A percentile compares a stretch with the other conserved stretches of the same genome.
These are phyloP conservation scores for Dryococelus australis DNA, from an alignment of 2,888 invertebrate genomes.

Conservation along the genomic window DNA sequence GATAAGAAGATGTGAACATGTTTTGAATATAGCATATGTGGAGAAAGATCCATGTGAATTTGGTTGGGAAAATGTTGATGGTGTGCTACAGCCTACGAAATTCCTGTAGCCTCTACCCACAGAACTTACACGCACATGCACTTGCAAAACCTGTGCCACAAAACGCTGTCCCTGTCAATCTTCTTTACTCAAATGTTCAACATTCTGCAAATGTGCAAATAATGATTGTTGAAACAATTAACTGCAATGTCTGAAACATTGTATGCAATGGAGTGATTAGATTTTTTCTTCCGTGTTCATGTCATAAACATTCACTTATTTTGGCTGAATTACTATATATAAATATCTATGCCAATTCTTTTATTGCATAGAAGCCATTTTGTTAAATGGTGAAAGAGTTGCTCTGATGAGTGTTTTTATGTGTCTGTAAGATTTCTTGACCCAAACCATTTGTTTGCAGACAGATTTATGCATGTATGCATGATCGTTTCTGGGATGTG, in stretches of 20 bases:
- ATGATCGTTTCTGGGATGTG: background rate
- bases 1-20: background rate
- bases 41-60: background rate
- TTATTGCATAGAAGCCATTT: background rate
- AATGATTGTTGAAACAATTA: background rate
- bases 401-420: background rate
- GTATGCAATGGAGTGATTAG: no score
- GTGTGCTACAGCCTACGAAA: constrained; percentile 1
- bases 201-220: background rate
- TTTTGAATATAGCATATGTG: background rate
- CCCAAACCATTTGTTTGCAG: background rate
- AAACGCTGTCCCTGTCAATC: background rate
- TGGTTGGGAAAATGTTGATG: constrained; percentile 17
- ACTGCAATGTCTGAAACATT: background rate
- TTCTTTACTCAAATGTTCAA: background rate
- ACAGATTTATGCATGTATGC: background rate
- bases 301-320: no score
- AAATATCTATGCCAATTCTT: no score
- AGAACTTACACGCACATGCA: background rate
- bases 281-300: no score
- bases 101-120: background rate
- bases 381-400: background rate
- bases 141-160: background rate
- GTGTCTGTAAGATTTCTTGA: background rate
- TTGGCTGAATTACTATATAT: no score